Conservation (phyloP, 2,797 vertebrate genomes). For the Nannoperca obscura region DNA sequence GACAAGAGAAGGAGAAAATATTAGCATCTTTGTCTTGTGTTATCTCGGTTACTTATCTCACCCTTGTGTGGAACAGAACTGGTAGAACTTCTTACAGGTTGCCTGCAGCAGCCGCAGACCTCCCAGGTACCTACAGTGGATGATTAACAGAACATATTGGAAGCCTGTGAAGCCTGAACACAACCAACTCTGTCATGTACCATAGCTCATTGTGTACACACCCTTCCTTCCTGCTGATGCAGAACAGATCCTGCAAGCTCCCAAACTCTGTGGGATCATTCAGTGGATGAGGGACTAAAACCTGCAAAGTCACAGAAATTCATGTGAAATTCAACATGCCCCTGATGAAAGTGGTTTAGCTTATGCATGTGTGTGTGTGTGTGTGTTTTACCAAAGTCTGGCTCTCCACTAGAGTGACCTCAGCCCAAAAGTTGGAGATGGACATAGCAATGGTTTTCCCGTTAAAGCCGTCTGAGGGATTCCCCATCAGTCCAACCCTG, state of each 20-base stretch:
- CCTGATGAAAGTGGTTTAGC: accelerated
- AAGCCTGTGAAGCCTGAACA: background rate
- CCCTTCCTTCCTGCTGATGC: constrained; percentile 90
- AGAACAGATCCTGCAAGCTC: constrained; percentile 88
- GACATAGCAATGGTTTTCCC: constrained; percentile 91
- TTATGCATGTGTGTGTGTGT: background rate
- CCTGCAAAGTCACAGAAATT: constrained; percentile 66
- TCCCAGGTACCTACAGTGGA: constrained; percentile 83
- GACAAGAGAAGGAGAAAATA: no score
- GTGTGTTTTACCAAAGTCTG: constrained; percentile 84
- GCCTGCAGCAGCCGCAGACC: constrained; percentile 89
- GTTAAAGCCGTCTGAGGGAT: constrained; percentile 89
- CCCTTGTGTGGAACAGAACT: constrained; percentile 90
- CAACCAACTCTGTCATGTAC: background rate
- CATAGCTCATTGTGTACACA: constrained; percentile 57
- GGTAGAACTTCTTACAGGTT: constrained; percentile 91
- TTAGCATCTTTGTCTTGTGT: no score
- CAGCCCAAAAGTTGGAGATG: constrained; percentile 90
- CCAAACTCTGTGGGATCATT: constrained; percentile 91
- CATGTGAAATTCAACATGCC: background rate
- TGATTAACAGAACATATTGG: background rate
- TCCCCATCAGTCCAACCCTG: constrained; percentile 90
- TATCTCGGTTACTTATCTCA: constrained; percentile 60
- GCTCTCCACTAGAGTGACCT: constrained; percentile 87
- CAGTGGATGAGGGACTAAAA: constrained; percentile 87